Percentiles rank a stretch among this genome's conserved stretches.
phyloP scores from a whole-genome alignment of 35 echinoderm and acorn worm genomes.

The Apostichopus japonicus region DNA sequence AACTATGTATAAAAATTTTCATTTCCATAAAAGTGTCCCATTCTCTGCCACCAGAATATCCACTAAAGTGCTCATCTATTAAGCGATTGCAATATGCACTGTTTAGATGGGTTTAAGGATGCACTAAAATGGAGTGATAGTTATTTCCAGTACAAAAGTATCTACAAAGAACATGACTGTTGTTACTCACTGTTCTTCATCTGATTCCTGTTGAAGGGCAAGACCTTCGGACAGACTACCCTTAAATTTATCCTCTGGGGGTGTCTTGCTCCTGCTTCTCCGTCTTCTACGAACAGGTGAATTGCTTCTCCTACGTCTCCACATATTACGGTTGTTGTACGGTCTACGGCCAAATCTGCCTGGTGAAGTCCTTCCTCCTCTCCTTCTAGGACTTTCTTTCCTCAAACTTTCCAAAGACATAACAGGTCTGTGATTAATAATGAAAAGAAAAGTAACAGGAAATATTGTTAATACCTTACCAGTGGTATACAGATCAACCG shows the following conservation, averaged over 20 bases:
- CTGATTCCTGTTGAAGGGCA: conserved; percentile 65
- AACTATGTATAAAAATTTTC: no score
- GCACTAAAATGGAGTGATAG: no score
- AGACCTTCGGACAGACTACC: conserved; percentile 95
- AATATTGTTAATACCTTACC: not conserved
- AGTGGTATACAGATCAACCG: no score
- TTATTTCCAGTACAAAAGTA: no score
- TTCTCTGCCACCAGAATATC: no score
- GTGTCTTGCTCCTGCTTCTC: conserved; percentile 60
- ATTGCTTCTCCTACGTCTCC: conserved; percentile 55
- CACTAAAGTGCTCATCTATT: no score
- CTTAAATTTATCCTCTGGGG: conserved; percentile 92
- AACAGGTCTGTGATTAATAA: conserved; percentile 37
- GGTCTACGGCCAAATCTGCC: not conserved
- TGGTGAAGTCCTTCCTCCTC: conserved; percentile 26
- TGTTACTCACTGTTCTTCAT: conserved; percentile 87
- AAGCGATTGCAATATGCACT: no score
- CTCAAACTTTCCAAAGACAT: conserved; percentile 62
- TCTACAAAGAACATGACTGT: no score
- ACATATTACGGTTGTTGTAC: not conserved
- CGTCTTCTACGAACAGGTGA: conserved; percentile 29
- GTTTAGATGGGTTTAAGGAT: no score
- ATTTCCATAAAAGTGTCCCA: no score
- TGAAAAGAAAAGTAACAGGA: not conserved
- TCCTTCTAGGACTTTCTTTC: not conserved